Percentiles rank a stretch among this genome's conserved stretches.
Evolutionary conservation across 2,113 vertebrate species (phyloP).

Genomic region (Pavo muticus): DNA sequence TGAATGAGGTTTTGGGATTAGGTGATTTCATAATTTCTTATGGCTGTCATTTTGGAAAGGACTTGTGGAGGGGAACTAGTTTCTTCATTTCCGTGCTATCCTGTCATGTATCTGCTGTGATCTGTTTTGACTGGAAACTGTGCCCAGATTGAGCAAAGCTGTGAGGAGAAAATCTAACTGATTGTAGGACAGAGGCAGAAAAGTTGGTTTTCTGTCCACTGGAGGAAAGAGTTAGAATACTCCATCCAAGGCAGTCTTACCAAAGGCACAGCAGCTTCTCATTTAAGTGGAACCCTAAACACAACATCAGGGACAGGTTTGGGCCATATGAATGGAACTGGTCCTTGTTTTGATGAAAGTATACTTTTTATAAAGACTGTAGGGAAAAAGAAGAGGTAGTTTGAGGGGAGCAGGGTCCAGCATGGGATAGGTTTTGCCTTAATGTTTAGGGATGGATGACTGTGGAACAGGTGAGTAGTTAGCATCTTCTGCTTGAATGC

Average conservation of each 20-base stretch:
- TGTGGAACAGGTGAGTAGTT: neutral
- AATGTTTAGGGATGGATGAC: neutral
- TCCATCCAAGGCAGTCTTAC: neutral
- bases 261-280: neutral
- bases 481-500: neutral
- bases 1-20: neutral
- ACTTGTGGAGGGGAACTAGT: neutral
- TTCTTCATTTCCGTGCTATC: neutral
- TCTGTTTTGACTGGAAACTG: neutral
- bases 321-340: rapidly evolving
- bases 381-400: neutral
- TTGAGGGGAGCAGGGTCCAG: neutral
- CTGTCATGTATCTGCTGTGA: neutral
- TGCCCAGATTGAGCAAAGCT: neutral
- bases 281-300: neutral
- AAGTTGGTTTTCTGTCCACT: neutral
- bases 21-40: neutral
- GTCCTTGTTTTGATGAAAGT: neutral
- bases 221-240: neutral
- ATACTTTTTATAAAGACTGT: neutral
- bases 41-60: neutral
- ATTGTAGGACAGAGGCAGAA: neutral
- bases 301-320: neutral
- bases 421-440: neutral
- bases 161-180: neutral